Evolutionary conservation across 2,113 vertebrate genomes (phyloP), one percentile per base, ranked within the genome.

Genomic region (Protobothrops mucrosquamatus): DNA sequence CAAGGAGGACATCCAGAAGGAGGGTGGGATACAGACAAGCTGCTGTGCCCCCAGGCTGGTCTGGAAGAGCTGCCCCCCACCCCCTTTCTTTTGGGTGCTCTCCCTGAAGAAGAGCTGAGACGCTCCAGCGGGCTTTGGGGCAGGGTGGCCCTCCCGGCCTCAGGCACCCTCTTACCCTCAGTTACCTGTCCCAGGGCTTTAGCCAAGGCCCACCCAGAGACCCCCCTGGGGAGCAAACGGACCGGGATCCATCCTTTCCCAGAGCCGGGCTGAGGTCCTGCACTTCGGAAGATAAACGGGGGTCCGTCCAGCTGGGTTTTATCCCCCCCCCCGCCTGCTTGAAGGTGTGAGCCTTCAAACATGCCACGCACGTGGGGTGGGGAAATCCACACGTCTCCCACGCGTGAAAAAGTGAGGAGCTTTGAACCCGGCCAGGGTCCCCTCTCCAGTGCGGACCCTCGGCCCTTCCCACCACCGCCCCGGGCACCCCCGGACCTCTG

Each of bases 251-350:
- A 0, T 14, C 61, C 61, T 69, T 69, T 14, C 29, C 26, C 69
- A 20, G n/a, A 34, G 15, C 14, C 15, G 14, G 14, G 0, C 15
- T 2, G 34, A 81, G 15, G 6, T 3, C 15, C 15, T 11, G 29
- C 12, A 0, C 29, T 20, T 39, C 2, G 14, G n/a, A 2, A 29
- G 61, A 14, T n/a, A 3, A 61, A 64, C 4, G 0, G 2, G 3
- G 29, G 64, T 15, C 64, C 29, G 0, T 18, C 64, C 12, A 5
- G 64, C 12, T 15, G 2, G 29, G 29, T 15, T 69, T 69, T 34
- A 14, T 15, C 0, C 29, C 12, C 11, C 64, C 64, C 48, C 7
- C 48, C 48, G 1, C 48, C 48, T 3, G n/a, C 69, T 74, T 74
- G 6, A 5, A 23, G 23, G 57, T 26, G 57, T 11, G 3, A 64